phyloP scores from a whole-genome alignment of 2,797 vertebrate species.

The Darevskia nairensis region DNA sequence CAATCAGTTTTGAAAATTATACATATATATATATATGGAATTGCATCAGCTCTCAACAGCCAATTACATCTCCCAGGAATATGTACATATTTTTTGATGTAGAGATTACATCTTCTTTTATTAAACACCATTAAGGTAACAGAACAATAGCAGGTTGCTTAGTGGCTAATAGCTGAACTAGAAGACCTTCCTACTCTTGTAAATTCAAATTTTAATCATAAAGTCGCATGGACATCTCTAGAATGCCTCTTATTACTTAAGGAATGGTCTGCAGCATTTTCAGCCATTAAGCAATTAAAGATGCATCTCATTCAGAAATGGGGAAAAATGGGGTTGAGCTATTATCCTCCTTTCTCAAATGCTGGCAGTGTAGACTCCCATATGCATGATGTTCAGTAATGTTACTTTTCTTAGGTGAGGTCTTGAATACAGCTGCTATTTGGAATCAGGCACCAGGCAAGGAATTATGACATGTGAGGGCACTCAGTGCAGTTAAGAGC shows the following conservation, averaged over 20 bases:
- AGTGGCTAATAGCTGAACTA: background rate
- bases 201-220: background rate
- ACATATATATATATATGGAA: background rate
- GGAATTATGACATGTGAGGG: background rate
- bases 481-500: background rate
- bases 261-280: background rate
- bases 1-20: background rate
- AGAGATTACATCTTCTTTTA: conserved; percentile 36
- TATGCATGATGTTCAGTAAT: background rate
- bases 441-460: background rate
- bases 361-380: background rate
- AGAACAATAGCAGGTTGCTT: conserved; percentile 43
- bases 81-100: conserved; percentile 29
- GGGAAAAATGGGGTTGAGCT: background rate
- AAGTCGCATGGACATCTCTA: background rate
- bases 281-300: background rate
- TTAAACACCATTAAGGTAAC: conserved; percentile 36
- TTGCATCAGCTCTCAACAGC: background rate
- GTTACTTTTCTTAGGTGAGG: background rate
- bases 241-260: background rate
- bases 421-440: background rate
- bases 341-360: background rate
- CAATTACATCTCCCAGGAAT: background rate
- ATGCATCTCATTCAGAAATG: background rate
- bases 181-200: background rate